These are phyloP conservation scores for Drepana arcuata DNA, from an alignment of 1,140 invertebrate genomes.

Conservation along the genomic window DNA sequence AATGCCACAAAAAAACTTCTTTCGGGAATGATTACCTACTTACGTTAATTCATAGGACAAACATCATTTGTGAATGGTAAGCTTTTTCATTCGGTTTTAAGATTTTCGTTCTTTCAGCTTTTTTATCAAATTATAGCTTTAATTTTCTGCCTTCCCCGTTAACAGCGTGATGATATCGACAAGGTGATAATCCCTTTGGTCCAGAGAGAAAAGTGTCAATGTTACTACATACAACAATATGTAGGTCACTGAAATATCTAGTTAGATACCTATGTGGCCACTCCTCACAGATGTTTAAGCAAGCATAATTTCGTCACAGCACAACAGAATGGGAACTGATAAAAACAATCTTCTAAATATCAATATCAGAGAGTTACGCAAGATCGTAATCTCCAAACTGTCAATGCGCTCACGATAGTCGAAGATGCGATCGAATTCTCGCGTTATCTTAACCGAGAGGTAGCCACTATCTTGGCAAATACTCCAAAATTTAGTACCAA, in stretches of 20 bases:
- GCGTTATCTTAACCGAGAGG: slow-evolving; percentile 41
- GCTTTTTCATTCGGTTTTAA: too few relatives aligned
- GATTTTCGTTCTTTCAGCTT: too few relatives aligned
- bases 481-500: background rate
- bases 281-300: slow-evolving; percentile 15
- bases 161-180: too few relatives aligned
- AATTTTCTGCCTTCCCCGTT: too few relatives aligned
- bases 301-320: slow-evolving; percentile 28
- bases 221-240: background rate
- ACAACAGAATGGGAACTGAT: slow-evolving; percentile 14
- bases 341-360: slow-evolving; percentile 25
- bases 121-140: too few relatives aligned
- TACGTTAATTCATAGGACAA: too few relatives aligned
- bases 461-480: background rate
- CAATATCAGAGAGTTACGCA: slow-evolving; percentile 41
- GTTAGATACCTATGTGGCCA: slow-evolving; percentile 5
- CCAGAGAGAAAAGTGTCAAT: background rate
- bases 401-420: slow-evolving; percentile 40
- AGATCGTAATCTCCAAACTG: slow-evolving; percentile 50
- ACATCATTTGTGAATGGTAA: too few relatives aligned
- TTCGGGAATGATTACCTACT: too few relatives aligned
- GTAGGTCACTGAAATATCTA: slow-evolving; percentile 13
- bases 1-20: too few relatives aligned
- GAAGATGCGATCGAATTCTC: slow-evolving; percentile 31
- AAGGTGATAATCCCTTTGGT: background rate